Percentiles rank a stretch among this genome's conserved stretches.
phyloP scores from a whole-genome alignment of 1,140 invertebrate genomes.

The Musca vetustissima region DNA sequence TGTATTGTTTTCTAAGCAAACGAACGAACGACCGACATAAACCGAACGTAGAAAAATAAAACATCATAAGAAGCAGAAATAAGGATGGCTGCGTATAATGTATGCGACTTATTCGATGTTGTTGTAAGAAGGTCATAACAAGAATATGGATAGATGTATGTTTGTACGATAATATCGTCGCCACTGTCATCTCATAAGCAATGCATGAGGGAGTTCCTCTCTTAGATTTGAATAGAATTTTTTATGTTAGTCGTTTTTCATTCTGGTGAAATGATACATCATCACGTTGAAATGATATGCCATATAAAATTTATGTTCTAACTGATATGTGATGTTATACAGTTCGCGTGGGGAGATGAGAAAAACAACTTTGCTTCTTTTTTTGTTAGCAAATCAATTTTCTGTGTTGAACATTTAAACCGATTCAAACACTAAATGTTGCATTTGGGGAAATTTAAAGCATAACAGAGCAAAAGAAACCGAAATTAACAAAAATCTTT shows the following conservation, averaged over 20 bases:
- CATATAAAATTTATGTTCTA: slow-evolving; percentile 15
- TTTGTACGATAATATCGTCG: neutral
- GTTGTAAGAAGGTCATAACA: neutral
- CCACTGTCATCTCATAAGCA: neutral
- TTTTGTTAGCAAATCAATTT: too few relatives aligned
- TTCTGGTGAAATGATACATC: slow-evolving; percentile 16
- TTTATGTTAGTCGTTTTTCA: too few relatives aligned
- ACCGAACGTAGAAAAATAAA: too few relatives aligned
- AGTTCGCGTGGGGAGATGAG: too few relatives aligned
- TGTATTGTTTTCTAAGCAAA: slow-evolving; percentile 10
- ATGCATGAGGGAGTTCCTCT: slow-evolving; percentile 1
- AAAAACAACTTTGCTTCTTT: too few relatives aligned
- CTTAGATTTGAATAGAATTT: neutral
- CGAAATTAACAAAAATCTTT: too few relatives aligned
- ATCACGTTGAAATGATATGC: neutral
- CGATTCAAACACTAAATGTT: too few relatives aligned
- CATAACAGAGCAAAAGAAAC: too few relatives aligned
- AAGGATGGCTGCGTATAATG: neutral
- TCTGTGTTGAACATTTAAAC: too few relatives aligned
- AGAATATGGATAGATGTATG: neutral
- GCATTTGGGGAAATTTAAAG: too few relatives aligned
- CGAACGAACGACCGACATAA: neutral
- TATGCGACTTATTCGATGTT: neutral
- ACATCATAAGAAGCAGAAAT: neutral
- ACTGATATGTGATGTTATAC: too few relatives aligned